phyloP scores from a whole-genome alignment of 1,140 invertebrate genomes.

The Leptinotarsa undecemlineata region DNA sequence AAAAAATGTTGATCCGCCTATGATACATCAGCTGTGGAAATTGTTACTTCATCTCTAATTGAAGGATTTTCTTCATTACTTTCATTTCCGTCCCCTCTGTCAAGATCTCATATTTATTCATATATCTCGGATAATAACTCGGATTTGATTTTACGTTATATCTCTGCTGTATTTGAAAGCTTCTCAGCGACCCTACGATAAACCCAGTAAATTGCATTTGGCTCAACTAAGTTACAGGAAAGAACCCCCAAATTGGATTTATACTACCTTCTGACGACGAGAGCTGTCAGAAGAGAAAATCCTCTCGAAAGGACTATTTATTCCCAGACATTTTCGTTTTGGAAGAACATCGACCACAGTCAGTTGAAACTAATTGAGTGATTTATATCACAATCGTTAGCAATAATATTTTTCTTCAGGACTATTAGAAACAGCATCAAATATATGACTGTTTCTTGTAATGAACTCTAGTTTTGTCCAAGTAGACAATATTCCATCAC shows the following conservation, averaged over 20 bases:
- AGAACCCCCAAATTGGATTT: conserved; percentile 21
- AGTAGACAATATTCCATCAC: no score
- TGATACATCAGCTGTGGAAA: background rate
- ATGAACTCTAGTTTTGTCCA: no score
- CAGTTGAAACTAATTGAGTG: no score
- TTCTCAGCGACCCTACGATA: background rate
- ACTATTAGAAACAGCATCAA: no score
- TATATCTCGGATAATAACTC: conserved; percentile 4
- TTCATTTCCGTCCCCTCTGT: background rate
- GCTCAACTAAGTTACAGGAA: conserved; percentile 11
- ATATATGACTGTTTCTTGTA: no score
- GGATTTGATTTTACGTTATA: conserved; percentile 2
- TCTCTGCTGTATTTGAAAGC: background rate
- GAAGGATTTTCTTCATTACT: background rate
- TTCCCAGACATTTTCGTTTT: background rate
- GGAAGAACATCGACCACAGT: no score
- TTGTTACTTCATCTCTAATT: background rate
- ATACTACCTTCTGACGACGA: conserved; percentile 16
- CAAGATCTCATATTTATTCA: conserved; percentile 11
- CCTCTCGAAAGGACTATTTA: conserved; percentile 5
- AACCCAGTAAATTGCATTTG: conserved; percentile 20
- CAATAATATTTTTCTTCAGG: no score
- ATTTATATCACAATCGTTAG: no score
- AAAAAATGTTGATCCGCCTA: background rate
- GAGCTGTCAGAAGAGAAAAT: conserved; percentile 8